phyloP scores from a whole-genome alignment of 1,140 invertebrate species.

The Bombus waltoni region DNA sequence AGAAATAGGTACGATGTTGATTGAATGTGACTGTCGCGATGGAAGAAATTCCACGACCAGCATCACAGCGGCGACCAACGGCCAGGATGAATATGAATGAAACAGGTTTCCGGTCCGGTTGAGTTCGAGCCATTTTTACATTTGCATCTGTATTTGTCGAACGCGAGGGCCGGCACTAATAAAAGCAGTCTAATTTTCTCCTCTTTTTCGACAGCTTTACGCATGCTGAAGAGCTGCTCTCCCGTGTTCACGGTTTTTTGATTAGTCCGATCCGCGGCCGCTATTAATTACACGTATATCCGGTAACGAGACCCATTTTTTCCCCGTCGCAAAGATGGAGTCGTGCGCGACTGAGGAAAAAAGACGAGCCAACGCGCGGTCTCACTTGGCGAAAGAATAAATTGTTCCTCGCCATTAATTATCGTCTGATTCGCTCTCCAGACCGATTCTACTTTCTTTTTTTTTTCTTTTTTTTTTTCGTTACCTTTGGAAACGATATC shows the following conservation, averaged over 20 bases:
- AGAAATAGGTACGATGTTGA: constrained; percentile 51
- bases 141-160: constrained; percentile 68
- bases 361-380: neutral
- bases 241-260: constrained; percentile 28
- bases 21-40: constrained; percentile 70
- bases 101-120: constrained; percentile 69
- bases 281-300: constrained; percentile 42
- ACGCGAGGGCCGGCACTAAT: constrained; percentile 58
- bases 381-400: neutral
- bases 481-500: no score
- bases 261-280: constrained; percentile 22
- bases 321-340: neutral
- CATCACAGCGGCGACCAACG: constrained; percentile 38
- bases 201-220: constrained; percentile 66
- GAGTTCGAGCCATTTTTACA: constrained; percentile 64
- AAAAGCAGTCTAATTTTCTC: constrained; percentile 67
- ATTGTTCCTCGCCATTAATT: constrained; percentile 17
- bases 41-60: constrained; percentile 68
- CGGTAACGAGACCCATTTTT: constrained; percentile 46
- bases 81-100: constrained; percentile 72
- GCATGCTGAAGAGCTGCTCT: constrained; percentile 20
- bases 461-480: neutral
- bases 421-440: neutral
- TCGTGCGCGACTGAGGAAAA: neutral
- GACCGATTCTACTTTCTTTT: neutral